Percentiles rank a stretch among this genome's conserved stretches.
Conservation (phyloP, 2,888 invertebrate genomes). For the Isotomurus palustris region DNA sequence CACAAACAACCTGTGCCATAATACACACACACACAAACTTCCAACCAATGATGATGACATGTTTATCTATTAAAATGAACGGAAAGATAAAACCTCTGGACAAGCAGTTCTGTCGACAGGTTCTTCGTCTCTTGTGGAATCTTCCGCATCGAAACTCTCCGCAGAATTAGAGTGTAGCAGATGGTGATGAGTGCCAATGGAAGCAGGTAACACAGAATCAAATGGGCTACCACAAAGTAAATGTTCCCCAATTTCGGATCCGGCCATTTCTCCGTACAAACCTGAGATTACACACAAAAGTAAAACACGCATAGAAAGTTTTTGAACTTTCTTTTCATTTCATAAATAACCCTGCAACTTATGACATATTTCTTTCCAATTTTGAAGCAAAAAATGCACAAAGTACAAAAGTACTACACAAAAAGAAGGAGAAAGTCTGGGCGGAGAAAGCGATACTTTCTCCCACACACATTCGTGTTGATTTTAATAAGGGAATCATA, state of each 20-base stretch:
- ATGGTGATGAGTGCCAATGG: slow-evolving; percentile 55
- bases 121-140: slow-evolving; percentile 52
- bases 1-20: no score
- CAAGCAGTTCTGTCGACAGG: slow-evolving; percentile 41
- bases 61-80: background rate
- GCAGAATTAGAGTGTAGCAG: slow-evolving; percentile 56
- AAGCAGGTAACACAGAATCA: slow-evolving; percentile 56
- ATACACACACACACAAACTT: no score
- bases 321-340: background rate
- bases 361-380: no score
- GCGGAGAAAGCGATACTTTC: background rate
- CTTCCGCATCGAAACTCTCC: slow-evolving; percentile 52
- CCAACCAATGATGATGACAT: no score
- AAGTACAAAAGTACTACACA: background rate
- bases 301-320: background rate
- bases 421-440: background rate
- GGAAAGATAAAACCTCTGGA: slow-evolving; percentile 33
- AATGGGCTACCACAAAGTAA: slow-evolving; percentile 56
- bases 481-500: no score
- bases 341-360: background rate
- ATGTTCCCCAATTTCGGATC: slow-evolving; percentile 51
- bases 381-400: no score
- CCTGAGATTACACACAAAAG: no score
- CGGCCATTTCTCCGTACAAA: slow-evolving; percentile 54
- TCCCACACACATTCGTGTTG: no score